A percentile compares a stretch with the other conserved stretches of the same genome.
These are phyloP conservation scores for Drosophila hydei DNA, from an alignment of 1,140 invertebrate species.

Conservation along the genomic window DNA sequence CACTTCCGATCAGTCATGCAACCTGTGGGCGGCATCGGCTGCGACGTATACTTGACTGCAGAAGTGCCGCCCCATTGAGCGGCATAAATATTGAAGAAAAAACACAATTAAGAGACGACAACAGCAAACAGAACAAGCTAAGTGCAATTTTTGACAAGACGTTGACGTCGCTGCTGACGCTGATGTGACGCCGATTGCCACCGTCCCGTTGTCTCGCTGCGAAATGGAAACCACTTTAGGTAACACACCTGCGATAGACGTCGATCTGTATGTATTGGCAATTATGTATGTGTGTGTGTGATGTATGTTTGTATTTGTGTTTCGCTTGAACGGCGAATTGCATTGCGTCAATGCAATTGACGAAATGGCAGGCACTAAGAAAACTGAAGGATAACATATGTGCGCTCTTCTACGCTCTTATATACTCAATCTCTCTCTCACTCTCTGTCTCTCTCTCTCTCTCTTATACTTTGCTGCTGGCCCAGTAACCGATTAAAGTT, in stretches of 20 bases:
- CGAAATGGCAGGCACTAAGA: constrained; percentile 37
- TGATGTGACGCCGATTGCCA: constrained; percentile 47
- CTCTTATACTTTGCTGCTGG: constrained; percentile 15
- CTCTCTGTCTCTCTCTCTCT: background rate
- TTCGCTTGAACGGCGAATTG: constrained; percentile 18
- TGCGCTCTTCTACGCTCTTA: constrained; percentile 12
- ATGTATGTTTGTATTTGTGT: constrained; percentile 31
- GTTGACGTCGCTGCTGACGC: constrained; percentile 60
- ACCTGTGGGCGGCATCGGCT: constrained; percentile 42
- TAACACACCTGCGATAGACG: constrained; percentile 70
- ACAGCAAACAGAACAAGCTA: background rate
- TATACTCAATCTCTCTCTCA: background rate
- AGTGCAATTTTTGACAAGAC: constrained; percentile 55
- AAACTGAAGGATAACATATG: constrained; percentile 61
- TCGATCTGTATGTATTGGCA: constrained; percentile 20
- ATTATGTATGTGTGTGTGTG: constrained; percentile 4
- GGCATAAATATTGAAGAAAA: constrained; percentile 59
- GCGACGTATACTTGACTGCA: constrained; percentile 39
- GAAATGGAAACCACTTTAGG: constrained; percentile 78
- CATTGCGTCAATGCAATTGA: constrained; percentile 74
- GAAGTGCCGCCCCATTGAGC: constrained; percentile 44
- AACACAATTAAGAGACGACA: constrained; percentile 37
- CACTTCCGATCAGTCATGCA: constrained; percentile 49
- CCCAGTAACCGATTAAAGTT: constrained; percentile 57
- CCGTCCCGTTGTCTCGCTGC: constrained; percentile 40